Conservation (phyloP, 2,888 invertebrate species). For the Blomia tropicalis region DNA sequence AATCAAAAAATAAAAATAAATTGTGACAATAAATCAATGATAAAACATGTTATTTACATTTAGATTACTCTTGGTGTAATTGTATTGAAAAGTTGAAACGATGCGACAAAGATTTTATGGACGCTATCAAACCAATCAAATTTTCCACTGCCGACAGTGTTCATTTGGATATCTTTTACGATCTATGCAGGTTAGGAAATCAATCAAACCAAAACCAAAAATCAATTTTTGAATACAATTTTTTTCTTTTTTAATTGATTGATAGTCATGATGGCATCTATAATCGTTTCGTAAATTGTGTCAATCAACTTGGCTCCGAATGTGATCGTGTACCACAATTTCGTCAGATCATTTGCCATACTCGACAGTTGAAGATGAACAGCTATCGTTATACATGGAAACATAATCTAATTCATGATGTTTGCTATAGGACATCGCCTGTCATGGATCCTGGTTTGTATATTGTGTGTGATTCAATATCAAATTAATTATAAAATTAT, state of each 20-base stretch:
- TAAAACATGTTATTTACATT: not conserved
- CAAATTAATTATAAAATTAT: not conserved
- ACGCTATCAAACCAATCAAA: not conserved
- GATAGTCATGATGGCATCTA: conserved; percentile 12
- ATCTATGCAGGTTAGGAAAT: conserved; percentile 8
- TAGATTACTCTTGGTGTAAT: not conserved
- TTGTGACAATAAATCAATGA: too few relatives aligned
- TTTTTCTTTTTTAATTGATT: not conserved
- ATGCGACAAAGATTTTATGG: not conserved
- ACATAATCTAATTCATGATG: conserved; percentile 4
- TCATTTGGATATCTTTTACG: not conserved
- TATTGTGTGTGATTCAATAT: not conserved
- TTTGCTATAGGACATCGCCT: conserved; percentile 8
- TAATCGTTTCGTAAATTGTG: conserved; percentile 7
- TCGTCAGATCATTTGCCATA: not conserved
- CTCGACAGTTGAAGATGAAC: conserved; percentile 1
- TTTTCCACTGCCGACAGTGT: not conserved
- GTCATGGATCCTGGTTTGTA: not conserved
- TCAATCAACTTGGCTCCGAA: not conserved
- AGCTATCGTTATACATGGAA: conserved; percentile 16
- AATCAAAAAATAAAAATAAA: too few relatives aligned
- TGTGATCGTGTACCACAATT: not conserved
- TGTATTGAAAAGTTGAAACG: not conserved
- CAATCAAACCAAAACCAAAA: not conserved
- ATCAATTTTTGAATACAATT: not conserved